A percentile compares a stretch with the other conserved stretches of the same genome.
Conservation (phyloP, 1,140 invertebrate genomes). For the Halictus rubicundus region DNA sequence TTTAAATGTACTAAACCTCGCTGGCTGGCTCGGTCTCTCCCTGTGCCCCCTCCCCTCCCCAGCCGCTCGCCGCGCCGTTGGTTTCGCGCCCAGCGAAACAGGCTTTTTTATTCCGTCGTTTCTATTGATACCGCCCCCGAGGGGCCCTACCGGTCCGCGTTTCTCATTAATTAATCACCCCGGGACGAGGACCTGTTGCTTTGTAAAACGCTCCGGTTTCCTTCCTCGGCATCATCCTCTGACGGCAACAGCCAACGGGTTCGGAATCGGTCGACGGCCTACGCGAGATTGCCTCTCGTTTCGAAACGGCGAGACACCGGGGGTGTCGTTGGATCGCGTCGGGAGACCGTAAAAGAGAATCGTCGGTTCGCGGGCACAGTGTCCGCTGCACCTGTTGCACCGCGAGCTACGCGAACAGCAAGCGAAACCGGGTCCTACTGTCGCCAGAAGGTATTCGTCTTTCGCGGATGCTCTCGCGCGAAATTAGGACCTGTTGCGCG, state of each 20-base stretch:
- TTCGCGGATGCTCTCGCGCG: neutral
- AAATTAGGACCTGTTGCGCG: constrained; percentile 67
- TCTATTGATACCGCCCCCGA: constrained; percentile 51
- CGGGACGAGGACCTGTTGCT: constrained; percentile 56
- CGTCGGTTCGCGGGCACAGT: constrained; percentile 15
- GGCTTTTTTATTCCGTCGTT: constrained; percentile 48
- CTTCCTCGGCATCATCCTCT: neutral
- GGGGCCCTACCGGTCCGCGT: neutral
- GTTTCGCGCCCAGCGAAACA: constrained; percentile 40
- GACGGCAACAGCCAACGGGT: too few species aligned
- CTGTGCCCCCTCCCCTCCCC: neutral
- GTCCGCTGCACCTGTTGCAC: constrained; percentile 62
- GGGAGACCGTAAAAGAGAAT: neutral
- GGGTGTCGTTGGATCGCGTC: too few species aligned
- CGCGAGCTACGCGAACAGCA: constrained; percentile 45
- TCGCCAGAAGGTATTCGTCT: neutral
- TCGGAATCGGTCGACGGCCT: too few species aligned
- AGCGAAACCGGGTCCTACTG: neutral
- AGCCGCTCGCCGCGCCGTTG: constrained; percentile 5
- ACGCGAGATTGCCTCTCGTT: too few species aligned
- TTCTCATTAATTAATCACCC: constrained; percentile 56
- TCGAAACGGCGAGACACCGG: too few species aligned
- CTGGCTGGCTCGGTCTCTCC: constrained; percentile 34
- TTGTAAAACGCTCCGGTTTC: neutral
- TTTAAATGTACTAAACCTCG: constrained; percentile 74